A percentile compares a stretch with the other conserved stretches of the same genome.
Conservation (phyloP, 2,888 invertebrate genomes). For the Gandaritis pyraliata region DNA sequence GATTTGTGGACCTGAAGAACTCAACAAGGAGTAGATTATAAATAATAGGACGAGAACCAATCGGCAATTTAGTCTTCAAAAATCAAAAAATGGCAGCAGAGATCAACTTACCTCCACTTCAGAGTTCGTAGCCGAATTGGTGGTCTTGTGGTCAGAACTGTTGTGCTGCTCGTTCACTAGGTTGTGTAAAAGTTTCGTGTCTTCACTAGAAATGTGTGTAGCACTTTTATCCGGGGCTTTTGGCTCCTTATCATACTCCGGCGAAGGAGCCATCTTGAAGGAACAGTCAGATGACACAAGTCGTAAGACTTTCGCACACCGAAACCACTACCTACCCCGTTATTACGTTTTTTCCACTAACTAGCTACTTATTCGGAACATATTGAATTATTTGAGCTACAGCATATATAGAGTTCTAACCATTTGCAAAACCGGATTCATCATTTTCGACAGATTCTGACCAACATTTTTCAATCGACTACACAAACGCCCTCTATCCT, state of each 20-base stretch:
- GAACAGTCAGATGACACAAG: conserved; percentile 85
- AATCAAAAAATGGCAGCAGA: conserved; percentile 63
- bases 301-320: conserved; percentile 81
- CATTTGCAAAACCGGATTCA: conserved; percentile 71
- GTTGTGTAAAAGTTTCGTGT: conserved; percentile 76
- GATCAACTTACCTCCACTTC: conserved; percentile 79
- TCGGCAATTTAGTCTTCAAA: conserved; percentile 45
- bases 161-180: conserved; percentile 70
- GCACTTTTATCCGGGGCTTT: conserved; percentile 89
- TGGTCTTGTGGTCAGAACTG: conserved; percentile 70
- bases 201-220: conserved; percentile 71
- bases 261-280: conserved; percentile 91
- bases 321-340: conserved; percentile 68
- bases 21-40: conserved; percentile 11
- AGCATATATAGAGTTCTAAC: conserved; percentile 72
- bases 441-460: conserved; percentile 78
- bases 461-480: conserved; percentile 76
- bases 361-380: conserved; percentile 72
- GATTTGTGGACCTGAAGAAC: conserved; percentile 13
- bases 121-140: conserved; percentile 61
- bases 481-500: conserved; percentile 59
- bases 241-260: conserved; percentile 90
- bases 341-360: conserved; percentile 60
- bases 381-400: conserved; percentile 62
- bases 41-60: conserved; percentile 32